Conservation (phyloP, 2,113 vertebrate species). For the Cololabis saira region DNA sequence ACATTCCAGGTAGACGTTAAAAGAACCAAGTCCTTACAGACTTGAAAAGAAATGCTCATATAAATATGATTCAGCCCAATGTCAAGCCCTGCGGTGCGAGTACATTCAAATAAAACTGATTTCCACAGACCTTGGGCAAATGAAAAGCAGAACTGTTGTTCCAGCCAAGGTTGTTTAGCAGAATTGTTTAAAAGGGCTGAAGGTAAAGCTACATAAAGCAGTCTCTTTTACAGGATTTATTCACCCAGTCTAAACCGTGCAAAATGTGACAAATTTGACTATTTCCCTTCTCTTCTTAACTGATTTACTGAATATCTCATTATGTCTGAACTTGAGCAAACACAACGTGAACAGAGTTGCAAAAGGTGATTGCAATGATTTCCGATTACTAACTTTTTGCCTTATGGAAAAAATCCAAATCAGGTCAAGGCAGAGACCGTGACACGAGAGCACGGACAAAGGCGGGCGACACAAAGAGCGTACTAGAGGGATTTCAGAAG, state of each 20-base stretch:
- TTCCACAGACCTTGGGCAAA: constrained; percentile 68
- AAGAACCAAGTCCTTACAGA: constrained; percentile 51
- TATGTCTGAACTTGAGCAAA: constrained; percentile 14
- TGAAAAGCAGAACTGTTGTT: constrained; percentile 65
- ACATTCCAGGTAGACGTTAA: constrained; percentile 68
- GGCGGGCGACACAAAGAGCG: constrained; percentile 33
- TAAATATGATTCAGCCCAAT: constrained; percentile 59
- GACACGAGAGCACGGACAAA: constrained; percentile 41
- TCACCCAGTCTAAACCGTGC: constrained; percentile 6
- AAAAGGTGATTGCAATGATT: background rate
- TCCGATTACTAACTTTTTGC: constrained; percentile 20
- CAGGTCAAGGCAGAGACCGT: constrained; percentile 42
- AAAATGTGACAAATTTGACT: constrained; percentile 12
- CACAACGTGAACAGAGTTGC: background rate
- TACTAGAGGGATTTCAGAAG: constrained; percentile 26
- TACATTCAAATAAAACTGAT: constrained; percentile 67
- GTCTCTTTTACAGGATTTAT: background rate
- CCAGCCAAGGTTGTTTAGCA: constrained; percentile 28
- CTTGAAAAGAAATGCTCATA: constrained; percentile 61
- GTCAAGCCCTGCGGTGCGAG: constrained; percentile 28
- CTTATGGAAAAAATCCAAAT: constrained; percentile 19
- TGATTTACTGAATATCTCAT: background rate
- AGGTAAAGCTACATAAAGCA: constrained; percentile 31
- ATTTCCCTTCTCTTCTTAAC: background rate
- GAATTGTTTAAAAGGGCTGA: constrained; percentile 50